A percentile compares a stretch with the other conserved stretches of the same genome.
phyloP scores from a whole-genome alignment of 2,888 invertebrate species.

The Drosophila lutescens region DNA sequence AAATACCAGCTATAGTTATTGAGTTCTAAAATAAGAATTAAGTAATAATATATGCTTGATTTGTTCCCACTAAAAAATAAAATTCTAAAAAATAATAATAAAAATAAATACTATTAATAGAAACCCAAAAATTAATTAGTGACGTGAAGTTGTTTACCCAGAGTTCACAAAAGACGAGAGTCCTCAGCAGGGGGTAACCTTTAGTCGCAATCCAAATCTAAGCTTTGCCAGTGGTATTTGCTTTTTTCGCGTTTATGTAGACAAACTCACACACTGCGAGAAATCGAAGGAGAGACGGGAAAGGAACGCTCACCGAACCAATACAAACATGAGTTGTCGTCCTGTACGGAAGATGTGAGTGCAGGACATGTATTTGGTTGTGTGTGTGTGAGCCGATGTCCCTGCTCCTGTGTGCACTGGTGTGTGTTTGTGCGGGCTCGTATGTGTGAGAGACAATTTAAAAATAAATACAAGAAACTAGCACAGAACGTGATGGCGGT shows the following conservation, averaged over 20 bases:
- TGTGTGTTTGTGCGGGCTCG: constrained; percentile 6
- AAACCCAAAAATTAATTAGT: background rate
- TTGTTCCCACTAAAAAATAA: no score
- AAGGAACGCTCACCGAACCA: constrained; percentile 67
- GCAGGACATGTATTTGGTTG: constrained; percentile 22
- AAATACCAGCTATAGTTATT: no score
- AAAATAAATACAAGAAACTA: constrained; percentile 78
- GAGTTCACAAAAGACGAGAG: background rate
- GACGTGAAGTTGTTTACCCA: background rate
- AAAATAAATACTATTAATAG: background rate
- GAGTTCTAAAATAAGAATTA: no score
- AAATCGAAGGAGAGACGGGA: constrained; percentile 15
- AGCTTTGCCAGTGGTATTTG: constrained; percentile 21
- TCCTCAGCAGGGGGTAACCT: background rate
- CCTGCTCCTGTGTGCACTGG: constrained; percentile 3
- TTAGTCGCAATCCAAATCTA: background rate
- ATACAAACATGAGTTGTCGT: constrained; percentile 39
- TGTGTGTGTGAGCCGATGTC: background rate
- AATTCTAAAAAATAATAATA: no score
- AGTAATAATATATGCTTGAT: no score
- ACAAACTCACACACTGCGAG: constrained; percentile 40
- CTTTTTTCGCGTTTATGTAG: constrained; percentile 47
- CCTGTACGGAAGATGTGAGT: constrained; percentile 58
- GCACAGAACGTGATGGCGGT: constrained; percentile 65
- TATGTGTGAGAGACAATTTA: constrained; percentile 70